Evolutionary conservation across 2,797 vertebrate species (phyloP).

Genomic region (Pangasius sanitwongsei): DNA sequence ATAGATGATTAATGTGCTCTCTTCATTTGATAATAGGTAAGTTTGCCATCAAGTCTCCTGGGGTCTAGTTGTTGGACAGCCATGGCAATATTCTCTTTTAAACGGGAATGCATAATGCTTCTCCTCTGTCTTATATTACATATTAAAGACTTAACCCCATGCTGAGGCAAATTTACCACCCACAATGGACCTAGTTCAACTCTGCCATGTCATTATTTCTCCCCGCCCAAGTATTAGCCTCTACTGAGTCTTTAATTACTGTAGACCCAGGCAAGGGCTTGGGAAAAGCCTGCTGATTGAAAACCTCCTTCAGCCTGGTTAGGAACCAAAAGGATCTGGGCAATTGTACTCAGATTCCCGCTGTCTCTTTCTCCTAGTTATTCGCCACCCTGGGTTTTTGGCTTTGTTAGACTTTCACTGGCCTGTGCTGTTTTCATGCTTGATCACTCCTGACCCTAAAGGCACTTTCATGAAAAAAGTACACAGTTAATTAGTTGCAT

Average conservation of each 20-base stretch:
- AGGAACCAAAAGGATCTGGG: conserved; percentile 28
- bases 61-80: not conserved
- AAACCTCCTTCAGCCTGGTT: conserved; percentile 14
- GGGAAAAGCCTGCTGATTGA: conserved; percentile 32
- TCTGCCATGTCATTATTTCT: conserved; percentile 46
- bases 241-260: conserved; percentile 45
- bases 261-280: conserved; percentile 14
- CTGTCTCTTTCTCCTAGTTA: conserved; percentile 29
- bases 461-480: conserved; percentile 11
- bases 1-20: not conserved
- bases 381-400: conserved; percentile 22
- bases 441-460: conserved; percentile 19
- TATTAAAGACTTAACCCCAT: conserved; percentile 46
- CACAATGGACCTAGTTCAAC: conserved; percentile 52
- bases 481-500: conserved; percentile 18
- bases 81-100: not conserved
- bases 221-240: conserved; percentile 34
- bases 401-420: conserved; percentile 21
- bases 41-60: not conserved
- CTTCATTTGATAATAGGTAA: not conserved
- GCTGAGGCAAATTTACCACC: conserved; percentile 44
- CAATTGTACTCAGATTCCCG: conserved; percentile 14
- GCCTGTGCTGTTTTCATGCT: conserved; percentile 7
- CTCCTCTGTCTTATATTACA: conserved; percentile 40
- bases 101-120: conserved; percentile 47